Base-by-base conservation (phyloP, 2,797 vertebrate species). In the Sebastiscus albofasciatus region DNA sequence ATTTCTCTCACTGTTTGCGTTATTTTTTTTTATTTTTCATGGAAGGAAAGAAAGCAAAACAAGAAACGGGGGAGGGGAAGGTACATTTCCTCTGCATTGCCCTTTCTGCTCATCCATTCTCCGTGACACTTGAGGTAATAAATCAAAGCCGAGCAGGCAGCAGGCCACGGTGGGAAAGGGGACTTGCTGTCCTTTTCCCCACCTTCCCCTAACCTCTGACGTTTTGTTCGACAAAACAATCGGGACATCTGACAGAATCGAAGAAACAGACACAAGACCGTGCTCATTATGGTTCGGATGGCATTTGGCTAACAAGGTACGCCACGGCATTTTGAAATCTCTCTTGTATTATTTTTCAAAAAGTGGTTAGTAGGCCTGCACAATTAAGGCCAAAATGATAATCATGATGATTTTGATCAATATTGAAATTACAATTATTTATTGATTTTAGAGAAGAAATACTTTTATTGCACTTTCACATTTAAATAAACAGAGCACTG, bases 61-160 rank as follows among this genome's bases (percentile, higher is more conserved):
- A 70, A 49, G 20, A 49, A 52, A 31, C 5, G 2, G 54, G 34
- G 52, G 39, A 66, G 46, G 52, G 11, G 13, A 52, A 20, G 49
- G 70, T 60, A 42, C 67, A 34, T 76, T 79, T 84, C 83, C 90
- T 89, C 89, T 66, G 77, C 79, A 49, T 69, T 88, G 84, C 86
- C 92, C 90, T 93, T 90, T 93, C 87, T 64, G 78, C 75, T 90
- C 89, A 93, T 93, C 91, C 86, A 90, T 94, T 94, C 90, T 93
- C 89, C 33, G 22, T 83, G 89, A 93, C 92, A 93, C 89, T 82
- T 75, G 73, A 69, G 84, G 93, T 92, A 86, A 96, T 95, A 94
- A 95, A 96, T 95, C 94, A 95, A 91, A 90, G 90, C 89, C 58
- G 82, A 89, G 88, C 82, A 74, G 87, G 82, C 88, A 90, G 81